Percentiles rank a stretch among this genome's conserved stretches.
These are phyloP conservation scores for Phylloscopus trochilus DNA, from an alignment of 2,113 vertebrate genomes.

Conservation along the genomic window DNA sequence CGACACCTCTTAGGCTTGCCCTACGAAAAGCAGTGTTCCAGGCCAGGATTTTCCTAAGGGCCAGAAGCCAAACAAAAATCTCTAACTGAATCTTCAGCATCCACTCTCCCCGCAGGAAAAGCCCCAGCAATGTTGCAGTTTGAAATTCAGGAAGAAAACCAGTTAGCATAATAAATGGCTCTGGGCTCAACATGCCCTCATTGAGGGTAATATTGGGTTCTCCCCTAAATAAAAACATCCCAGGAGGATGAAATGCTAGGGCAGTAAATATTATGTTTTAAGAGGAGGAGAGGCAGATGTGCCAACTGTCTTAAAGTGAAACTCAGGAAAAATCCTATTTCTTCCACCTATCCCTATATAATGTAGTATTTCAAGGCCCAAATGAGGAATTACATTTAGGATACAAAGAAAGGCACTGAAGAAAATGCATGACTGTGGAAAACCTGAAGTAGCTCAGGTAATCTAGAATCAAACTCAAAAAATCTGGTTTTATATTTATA, in stretches of 20 bases:
- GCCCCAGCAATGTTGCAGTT: not conserved
- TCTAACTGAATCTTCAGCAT: not conserved
- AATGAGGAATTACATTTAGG: not conserved
- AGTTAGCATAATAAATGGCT: not conserved
- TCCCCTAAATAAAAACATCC: not conserved
- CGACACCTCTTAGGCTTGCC: not conserved
- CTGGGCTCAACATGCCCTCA: not conserved
- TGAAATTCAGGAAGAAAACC: constrained; percentile 21
- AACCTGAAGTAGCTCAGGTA: not conserved
- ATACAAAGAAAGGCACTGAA: not conserved
- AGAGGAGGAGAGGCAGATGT: not conserved
- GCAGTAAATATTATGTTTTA: not conserved
- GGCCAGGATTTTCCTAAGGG: not conserved
- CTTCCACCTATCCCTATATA: not conserved
- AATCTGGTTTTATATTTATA: not conserved
- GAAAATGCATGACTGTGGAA: not conserved
- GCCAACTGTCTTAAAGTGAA: not conserved
- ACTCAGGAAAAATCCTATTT: not conserved
- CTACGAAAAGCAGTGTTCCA: constrained; percentile 16
- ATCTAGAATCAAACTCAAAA: not conserved
- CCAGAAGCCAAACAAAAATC: not conserved
- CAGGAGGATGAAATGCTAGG: not conserved
- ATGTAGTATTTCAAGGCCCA: not conserved
- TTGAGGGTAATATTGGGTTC: not conserved
- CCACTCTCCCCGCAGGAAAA: not conserved